These are phyloP conservation scores for Leptodactylus fuscus DNA, from an alignment of 2,113 vertebrate genomes.

Conservation along the genomic window DNA sequence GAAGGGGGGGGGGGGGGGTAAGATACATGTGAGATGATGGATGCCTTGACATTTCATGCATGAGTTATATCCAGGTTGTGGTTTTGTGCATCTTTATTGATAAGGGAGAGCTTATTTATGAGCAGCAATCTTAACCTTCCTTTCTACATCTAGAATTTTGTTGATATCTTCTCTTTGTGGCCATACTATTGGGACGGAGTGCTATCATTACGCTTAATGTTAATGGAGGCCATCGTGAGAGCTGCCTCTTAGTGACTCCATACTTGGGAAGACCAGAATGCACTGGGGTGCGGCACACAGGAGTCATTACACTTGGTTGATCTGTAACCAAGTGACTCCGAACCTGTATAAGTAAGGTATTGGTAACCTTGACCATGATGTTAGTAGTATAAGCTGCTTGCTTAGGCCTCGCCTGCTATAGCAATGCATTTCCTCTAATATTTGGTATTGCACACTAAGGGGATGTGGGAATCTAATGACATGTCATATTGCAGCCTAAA, in stretches of 20 bases:
- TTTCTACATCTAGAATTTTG: background rate
- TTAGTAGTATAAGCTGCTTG: background rate
- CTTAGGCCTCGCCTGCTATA: background rate
- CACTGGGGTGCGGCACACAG: background rate
- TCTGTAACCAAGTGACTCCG: background rate
- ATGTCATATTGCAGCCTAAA: background rate
- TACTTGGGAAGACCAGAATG: slow-evolving; percentile 22
- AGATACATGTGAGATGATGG: background rate
- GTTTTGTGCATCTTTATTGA: background rate
- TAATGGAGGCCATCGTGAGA: slow-evolving; percentile 1
- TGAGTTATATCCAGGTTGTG: background rate
- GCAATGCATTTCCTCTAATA: background rate
- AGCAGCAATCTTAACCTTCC: background rate
- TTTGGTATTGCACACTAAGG: background rate
- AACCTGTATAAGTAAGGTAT: background rate
- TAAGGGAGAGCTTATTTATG: background rate
- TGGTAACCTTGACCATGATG: background rate
- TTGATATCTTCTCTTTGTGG: background rate
- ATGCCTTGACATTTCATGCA: background rate
- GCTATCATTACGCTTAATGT: background rate
- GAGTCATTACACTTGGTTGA: background rate
- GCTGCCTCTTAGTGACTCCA: slow-evolving; percentile 11
- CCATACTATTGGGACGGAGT: background rate
- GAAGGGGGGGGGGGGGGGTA: background rate
- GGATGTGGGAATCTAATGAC: background rate